Percentiles rank a stretch among this genome's conserved stretches.
Conservation (phyloP, 1,140 invertebrate genomes). For the Drosophila hydei region DNA sequence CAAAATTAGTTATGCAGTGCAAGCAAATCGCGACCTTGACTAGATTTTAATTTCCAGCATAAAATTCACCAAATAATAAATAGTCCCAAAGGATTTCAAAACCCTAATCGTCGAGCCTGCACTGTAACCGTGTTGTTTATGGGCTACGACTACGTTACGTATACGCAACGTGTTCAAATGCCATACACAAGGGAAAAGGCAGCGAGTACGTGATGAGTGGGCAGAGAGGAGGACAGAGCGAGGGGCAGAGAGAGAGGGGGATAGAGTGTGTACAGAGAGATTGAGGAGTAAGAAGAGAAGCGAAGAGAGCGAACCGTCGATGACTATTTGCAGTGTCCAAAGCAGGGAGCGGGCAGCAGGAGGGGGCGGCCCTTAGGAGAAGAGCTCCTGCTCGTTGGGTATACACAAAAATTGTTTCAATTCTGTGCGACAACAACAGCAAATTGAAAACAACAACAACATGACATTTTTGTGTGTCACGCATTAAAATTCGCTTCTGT, state of each 20-base stretch:
- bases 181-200: constrained; percentile 56
- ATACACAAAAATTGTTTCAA: constrained; percentile 71
- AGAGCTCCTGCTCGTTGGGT: constrained; percentile 29
- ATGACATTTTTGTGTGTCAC: constrained; percentile 61
- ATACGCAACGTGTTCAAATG: constrained; percentile 79
- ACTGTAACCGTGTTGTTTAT: constrained; percentile 61
- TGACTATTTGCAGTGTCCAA: constrained; percentile 36
- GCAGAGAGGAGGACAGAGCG: constrained; percentile 12
- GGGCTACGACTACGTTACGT: constrained; percentile 68
- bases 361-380: constrained; percentile 4
- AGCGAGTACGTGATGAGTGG: constrained; percentile 9
- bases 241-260: constrained; percentile 13
- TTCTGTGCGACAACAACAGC: constrained; percentile 34
- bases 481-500: constrained; percentile 55
- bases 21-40: background rate
- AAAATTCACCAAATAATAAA: constrained; percentile 3
- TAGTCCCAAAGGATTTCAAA: background rate
- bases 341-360: background rate
- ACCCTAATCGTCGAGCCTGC: background rate
- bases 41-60: background rate
- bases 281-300: background rate
- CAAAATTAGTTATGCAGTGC: background rate
- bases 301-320: constrained; percentile 32
- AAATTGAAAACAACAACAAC: constrained; percentile 33
- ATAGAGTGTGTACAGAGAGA: background rate